Evolutionary conservation across 2,888 invertebrate species (phyloP), one percentile per base, ranked within the genome.

Genomic region (Copidosoma aretas): DNA sequence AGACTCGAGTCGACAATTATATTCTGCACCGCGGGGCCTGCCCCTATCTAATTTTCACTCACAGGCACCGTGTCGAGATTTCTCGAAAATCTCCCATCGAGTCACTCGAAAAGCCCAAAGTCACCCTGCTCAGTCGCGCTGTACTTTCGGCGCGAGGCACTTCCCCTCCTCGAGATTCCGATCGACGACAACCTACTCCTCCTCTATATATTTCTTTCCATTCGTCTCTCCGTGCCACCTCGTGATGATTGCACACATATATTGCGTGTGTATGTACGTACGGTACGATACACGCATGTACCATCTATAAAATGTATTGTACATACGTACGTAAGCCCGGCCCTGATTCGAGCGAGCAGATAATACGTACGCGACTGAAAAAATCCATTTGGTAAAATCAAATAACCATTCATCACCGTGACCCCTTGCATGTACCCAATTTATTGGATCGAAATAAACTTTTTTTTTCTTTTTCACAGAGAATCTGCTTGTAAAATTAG

Each of bases 61-160:
- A 5, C 8, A 32, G 32, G 32, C 32, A 3, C 32, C 32, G 32
- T 32, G 32, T 32, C 8, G 57, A 58, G n/a, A 39, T 61, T 67
- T 60, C 49, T 52, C 19, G 39, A 60, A 61, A 66, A 63, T 68
- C 64, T 59, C 67, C 58, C 64, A 58, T 56, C 10, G 58, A 62
- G 53, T 56, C 39, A 43, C 32, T 68, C n/a, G 22, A 64, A 61
- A 32, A 32, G 54, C 21, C 49, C 17, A 59, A 63, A 65, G 68
- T 71, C 68, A 68, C 68, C 68, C 62, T 65, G 57, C 61, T 61
- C 64, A 58, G 57, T 63, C 60, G 51, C 54, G 32, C 22, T 67
- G 57, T 52, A 32, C 32, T 32, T 32, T 32, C 32, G 32, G 8
- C 32, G 32, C n/a, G 17, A 46, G 2, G 58, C 39, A 22, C 21